Evolutionary conservation across 2,797 vertebrate species (phyloP).

Genomic region (Micrastur ruficollis): DNA sequence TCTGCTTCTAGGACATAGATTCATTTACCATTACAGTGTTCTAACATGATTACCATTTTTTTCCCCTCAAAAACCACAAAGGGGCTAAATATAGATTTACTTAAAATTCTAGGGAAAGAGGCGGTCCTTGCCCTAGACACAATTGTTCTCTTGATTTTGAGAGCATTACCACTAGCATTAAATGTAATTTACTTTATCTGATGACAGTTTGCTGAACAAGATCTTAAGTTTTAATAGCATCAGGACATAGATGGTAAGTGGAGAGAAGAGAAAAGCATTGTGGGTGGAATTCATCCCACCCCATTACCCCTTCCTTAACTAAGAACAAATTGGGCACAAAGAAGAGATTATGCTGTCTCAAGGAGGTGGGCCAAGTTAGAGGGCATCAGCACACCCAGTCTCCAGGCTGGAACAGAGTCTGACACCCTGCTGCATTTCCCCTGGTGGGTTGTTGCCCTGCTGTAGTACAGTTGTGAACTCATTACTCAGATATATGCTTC

Average conservation of each 20-base stretch:
- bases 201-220: slow-evolving; percentile 55
- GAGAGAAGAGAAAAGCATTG: slow-evolving; percentile 12
- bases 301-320: slow-evolving; percentile 21
- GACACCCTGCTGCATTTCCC: background rate
- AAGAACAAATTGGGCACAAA: slow-evolving; percentile 42
- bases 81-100: slow-evolving; percentile 46
- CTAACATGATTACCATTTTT: slow-evolving; percentile 28
- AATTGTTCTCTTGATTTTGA: slow-evolving; percentile 56
- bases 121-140: background rate
- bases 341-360: background rate
- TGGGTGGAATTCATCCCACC: slow-evolving; percentile 23
- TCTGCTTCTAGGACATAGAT: slow-evolving; percentile 36
- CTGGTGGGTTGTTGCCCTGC: background rate
- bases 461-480: slow-evolving; percentile 1
- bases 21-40: slow-evolving; percentile 40
- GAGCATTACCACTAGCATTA: slow-evolving; percentile 45
- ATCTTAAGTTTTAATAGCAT: slow-evolving; percentile 51
- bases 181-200: slow-evolving; percentile 63
- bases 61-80: background rate
- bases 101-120: slow-evolving; percentile 44
- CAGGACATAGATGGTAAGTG: slow-evolving; percentile 3
- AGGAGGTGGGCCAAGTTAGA: background rate
- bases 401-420: background rate
- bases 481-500: slow-evolving; percentile 11
- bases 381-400: background rate